Evolutionary conservation across 1,140 invertebrate species (phyloP).

Genomic region (Rhopalosiphum padi): DNA sequence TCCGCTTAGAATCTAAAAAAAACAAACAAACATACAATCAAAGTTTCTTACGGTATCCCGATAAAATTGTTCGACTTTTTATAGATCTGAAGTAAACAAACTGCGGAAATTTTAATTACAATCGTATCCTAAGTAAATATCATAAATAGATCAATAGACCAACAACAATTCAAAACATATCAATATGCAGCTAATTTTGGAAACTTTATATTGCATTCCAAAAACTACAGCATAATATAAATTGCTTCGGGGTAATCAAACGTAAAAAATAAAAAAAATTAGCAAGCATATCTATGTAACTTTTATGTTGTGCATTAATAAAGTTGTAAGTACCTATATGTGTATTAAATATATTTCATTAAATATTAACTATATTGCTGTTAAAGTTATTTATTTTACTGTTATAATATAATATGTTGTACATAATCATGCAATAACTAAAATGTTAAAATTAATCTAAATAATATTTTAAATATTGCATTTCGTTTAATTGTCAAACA

Average conservation of each 20-base stretch:
- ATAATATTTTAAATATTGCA: neutral
- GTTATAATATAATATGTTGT: too few relatives aligned
- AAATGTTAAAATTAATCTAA: neutral
- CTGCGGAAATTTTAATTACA: neutral
- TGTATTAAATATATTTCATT: too few relatives aligned
- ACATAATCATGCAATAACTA: neutral
- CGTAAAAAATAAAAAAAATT: neutral
- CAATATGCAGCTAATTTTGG: neutral
- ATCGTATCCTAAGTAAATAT: neutral
- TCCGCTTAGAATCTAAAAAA: too few relatives aligned
- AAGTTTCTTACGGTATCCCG: neutral
- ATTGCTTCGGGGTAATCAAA: neutral
- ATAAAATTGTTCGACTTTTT: neutral
- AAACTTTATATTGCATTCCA: neutral
- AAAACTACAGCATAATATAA: neutral
- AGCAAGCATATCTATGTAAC: neutral
- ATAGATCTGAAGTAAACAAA: neutral
- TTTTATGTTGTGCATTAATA: too few relatives aligned
- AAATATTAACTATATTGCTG: neutral
- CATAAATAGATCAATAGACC: neutral
- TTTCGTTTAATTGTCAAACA: neutral
- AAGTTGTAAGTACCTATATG: too few relatives aligned
- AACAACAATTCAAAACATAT: neutral
- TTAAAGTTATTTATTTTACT: neutral
- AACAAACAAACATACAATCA: neutral